A percentile compares a stretch with the other conserved stretches of the same genome.
Conservation (phyloP, 2,888 invertebrate species). For the Clitarchus hookeri region DNA sequence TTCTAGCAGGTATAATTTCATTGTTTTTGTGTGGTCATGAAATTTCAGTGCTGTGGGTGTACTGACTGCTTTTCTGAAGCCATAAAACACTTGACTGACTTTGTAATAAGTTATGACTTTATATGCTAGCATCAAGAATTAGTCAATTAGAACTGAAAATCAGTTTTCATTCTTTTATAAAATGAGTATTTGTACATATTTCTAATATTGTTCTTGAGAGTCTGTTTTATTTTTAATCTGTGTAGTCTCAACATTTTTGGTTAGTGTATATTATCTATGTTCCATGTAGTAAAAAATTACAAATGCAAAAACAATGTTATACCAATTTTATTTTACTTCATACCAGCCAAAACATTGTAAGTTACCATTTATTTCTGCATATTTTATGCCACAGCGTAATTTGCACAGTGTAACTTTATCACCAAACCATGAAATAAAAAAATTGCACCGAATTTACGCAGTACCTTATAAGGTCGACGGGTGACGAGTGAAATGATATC, state of each 20-base stretch:
- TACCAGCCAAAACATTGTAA: no score
- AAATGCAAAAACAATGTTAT: neutral
- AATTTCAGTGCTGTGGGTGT: no score
- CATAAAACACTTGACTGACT: neutral
- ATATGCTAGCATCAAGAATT: neutral
- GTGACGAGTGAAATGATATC: no score
- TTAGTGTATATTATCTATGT: neutral
- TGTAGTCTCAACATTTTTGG: neutral
- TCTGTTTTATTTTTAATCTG: neutral
- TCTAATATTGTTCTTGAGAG: neutral
- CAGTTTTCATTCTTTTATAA: neutral
- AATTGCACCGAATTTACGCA: no score
- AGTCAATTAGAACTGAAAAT: neutral
- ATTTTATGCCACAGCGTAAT: no score
- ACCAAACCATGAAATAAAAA: no score
- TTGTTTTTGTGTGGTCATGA: no score
- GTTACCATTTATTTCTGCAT: no score
- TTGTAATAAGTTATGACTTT: neutral
- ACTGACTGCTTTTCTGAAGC: neutral
- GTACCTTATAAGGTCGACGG: no score
- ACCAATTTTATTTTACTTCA: no score
- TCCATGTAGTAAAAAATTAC: neutral
- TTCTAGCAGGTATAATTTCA: no score
- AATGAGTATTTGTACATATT: neutral
- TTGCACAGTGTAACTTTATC: no score